Evolutionary conservation across 2,888 invertebrate species (phyloP).

Genomic region (Scaptomyza polygonia): DNA sequence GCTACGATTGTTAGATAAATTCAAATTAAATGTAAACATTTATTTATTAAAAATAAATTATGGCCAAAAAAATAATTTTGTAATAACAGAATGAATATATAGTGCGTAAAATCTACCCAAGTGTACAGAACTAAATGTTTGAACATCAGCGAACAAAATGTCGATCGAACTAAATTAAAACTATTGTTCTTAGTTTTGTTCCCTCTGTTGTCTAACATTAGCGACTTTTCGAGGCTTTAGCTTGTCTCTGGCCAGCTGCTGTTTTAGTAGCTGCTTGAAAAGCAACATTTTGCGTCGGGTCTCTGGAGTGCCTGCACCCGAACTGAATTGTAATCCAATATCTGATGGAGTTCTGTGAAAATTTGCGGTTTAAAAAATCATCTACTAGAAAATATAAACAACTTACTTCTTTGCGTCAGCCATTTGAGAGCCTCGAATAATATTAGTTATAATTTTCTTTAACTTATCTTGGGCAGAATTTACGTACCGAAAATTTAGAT

Average conservation of each 20-base stretch:
- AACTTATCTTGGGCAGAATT: slow-evolving; percentile 17
- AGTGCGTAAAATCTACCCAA: slow-evolving; percentile 18
- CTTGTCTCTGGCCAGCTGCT: slow-evolving; percentile 38
- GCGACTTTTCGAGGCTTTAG: slow-evolving; percentile 15
- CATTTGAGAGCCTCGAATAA: slow-evolving; percentile 34
- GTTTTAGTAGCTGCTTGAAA: slow-evolving; percentile 39
- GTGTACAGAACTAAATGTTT: no score
- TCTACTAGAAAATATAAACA: no score
- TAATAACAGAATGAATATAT: slow-evolving; percentile 1
- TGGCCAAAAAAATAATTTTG: slow-evolving; percentile 1
- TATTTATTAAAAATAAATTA: slow-evolving; percentile 17
- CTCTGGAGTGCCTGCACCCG: slow-evolving; percentile 47
- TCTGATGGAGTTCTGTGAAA: slow-evolving; percentile 17
- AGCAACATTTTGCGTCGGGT: slow-evolving; percentile 62
- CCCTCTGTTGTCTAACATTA: neutral
- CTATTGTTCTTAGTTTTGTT: neutral
- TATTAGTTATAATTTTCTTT: neutral
- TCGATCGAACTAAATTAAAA: neutral
- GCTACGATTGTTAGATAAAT: neutral
- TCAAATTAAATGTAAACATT: neutral
- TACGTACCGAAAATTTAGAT: slow-evolving; percentile 25
- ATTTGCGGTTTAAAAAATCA: neutral
- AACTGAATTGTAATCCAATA: slow-evolving; percentile 51
- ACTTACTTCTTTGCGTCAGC: slow-evolving; percentile 22
- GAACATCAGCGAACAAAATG: neutral